These are phyloP conservation scores for Drosophila planitibia DNA, from an alignment of 2,888 invertebrate species.

Conservation along the genomic window DNA sequence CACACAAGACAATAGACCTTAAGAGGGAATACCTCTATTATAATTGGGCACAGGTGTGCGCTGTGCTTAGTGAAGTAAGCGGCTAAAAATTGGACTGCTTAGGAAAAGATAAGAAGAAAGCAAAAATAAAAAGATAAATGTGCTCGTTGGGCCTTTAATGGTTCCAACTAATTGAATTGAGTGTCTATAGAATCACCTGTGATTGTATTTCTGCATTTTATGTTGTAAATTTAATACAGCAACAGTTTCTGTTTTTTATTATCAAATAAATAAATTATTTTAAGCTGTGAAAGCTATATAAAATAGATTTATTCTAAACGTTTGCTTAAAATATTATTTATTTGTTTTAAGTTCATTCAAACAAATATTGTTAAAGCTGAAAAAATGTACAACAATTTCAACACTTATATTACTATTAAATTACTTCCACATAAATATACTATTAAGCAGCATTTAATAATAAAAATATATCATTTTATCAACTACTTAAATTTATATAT, in stretches of 20 bases:
- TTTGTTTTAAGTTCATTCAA: neutral
- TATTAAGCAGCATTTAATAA: neutral
- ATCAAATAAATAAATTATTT: neutral
- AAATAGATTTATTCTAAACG: neutral
- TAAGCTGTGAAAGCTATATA: neutral
- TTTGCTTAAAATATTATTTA: neutral
- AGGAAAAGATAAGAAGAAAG: neutral
- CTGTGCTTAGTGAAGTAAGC: slow-evolving; percentile 29
- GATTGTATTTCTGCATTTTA: neutral
- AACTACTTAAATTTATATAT: neutral
- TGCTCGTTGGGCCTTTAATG: slow-evolving; percentile 50
- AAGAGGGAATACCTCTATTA: slow-evolving; percentile 3
- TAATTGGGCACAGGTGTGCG: slow-evolving; percentile 62
- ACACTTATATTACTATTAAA: too few species aligned
- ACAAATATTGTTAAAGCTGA: neutral
- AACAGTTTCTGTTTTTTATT: neutral
- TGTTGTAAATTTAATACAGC: neutral
- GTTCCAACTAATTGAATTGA: slow-evolving; percentile 31
- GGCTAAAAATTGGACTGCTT: slow-evolving; percentile 35
- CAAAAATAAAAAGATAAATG: slow-evolving; percentile 58
- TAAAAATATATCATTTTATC: neutral
- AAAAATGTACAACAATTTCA: neutral
- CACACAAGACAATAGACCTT: slow-evolving; percentile 28
- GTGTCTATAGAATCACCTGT: neutral
- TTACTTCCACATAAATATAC: too few species aligned